Conservation (phyloP, 2,888 invertebrate genomes). For the Sinodicranocentrus sp. region DNA sequence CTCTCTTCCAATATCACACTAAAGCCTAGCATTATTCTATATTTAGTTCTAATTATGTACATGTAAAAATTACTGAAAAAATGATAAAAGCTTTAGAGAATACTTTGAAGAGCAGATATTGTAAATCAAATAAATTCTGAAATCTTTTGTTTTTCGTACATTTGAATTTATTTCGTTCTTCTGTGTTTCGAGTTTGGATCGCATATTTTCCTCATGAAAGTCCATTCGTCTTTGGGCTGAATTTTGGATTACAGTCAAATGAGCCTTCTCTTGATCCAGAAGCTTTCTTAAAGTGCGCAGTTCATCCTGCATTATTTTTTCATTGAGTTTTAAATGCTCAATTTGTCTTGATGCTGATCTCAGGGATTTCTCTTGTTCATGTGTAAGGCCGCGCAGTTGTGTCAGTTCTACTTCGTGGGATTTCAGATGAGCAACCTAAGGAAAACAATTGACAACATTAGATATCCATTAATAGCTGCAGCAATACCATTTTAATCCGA, state of each 20-base stretch:
- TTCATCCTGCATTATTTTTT: slow-evolving; percentile 81
- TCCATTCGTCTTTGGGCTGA: slow-evolving; percentile 75
- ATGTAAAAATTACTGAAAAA: too few species aligned
- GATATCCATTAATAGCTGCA: background rate
- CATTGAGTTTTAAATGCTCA: slow-evolving; percentile 81
- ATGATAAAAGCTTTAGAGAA: too few species aligned
- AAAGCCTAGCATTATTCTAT: too few species aligned
- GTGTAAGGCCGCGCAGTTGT: slow-evolving; percentile 81
- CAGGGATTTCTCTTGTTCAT: slow-evolving; percentile 82
- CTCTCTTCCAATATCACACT: too few species aligned
- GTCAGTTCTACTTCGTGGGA: slow-evolving; percentile 82
- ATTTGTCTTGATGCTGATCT: slow-evolving; percentile 82
- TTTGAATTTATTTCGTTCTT: slow-evolving; percentile 78
- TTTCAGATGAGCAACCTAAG: slow-evolving; percentile 80
- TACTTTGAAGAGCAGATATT: too few species aligned
- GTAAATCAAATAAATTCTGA: too few species aligned
- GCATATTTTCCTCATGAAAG: slow-evolving; percentile 74
- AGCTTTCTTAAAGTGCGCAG: slow-evolving; percentile 76
- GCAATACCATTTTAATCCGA: background rate
- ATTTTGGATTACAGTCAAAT: slow-evolving; percentile 73
- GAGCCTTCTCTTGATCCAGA: slow-evolving; percentile 80
- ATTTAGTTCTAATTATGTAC: too few species aligned
- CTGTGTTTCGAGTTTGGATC: slow-evolving; percentile 79
- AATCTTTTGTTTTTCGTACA: too few species aligned
- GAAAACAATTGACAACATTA: background rate